A percentile compares a stretch with the other conserved stretches of the same genome.
Conservation (phyloP, 2,113 vertebrate genomes). For the Sardina pilchardus region DNA sequence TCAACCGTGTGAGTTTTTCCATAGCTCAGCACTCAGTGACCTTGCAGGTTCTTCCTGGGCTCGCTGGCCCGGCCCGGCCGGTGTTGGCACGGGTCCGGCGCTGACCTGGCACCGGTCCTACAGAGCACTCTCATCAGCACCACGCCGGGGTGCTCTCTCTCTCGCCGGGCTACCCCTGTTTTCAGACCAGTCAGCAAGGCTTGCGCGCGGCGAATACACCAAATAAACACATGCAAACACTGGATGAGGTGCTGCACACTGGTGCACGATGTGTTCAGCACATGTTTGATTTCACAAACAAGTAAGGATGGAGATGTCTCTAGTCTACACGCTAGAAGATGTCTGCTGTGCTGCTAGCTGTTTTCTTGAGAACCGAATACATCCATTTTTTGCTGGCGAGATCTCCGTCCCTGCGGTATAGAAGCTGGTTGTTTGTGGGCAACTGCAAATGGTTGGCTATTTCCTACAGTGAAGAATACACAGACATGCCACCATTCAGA, state of each 20-base stretch:
- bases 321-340: background rate
- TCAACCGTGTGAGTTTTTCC: slow-evolving; percentile 27
- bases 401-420: no score
- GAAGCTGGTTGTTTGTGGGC: no score
- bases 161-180: background rate
- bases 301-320: background rate
- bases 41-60: slow-evolving; percentile 19
- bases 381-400: no score
- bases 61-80: background rate
- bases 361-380: no score
- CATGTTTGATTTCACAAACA: background rate
- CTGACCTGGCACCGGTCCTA: background rate
- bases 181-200: background rate
- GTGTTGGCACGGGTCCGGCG: background rate
- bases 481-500: no score
- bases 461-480: no score
- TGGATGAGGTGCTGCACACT: background rate
- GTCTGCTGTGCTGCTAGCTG: background rate
- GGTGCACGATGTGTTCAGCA: background rate
- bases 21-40: slow-evolving; percentile 37
- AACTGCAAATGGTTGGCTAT: no score
- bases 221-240: background rate
- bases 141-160: background rate
- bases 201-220: background rate
- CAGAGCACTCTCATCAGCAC: background rate